Base-by-base conservation (phyloP, 2,113 vertebrate genomes). In the Hippocampus guttulatus region DNA sequence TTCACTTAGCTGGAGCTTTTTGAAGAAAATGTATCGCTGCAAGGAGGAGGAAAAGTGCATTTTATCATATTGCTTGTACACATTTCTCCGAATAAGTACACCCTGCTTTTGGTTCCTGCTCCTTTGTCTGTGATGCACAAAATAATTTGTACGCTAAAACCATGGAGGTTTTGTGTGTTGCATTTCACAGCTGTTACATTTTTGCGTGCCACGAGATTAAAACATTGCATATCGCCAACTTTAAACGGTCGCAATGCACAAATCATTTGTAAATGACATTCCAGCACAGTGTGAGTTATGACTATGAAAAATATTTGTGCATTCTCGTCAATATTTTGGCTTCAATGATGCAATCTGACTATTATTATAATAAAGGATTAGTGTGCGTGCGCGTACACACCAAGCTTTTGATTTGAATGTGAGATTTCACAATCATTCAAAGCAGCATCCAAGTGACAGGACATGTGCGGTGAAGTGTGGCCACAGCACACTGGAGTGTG, bases 1-100 rank as follows among this genome's bases (percentile, higher is more conserved):
- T 78, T 73, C 75, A 69, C 73, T 85, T 79, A 67, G 68, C 73
- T 64, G 72, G 79, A 85, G 58, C 25, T 61, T 61, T 61, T 85
- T 78, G 87, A 85, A 83, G 84, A 67, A 61, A 75, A 75, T 75
- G 51, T 55, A 23, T 55, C 1, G 52, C 18, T 9, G 66, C 62
- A 27, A 61, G 15, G 58, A 76, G 78, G 47, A 69, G 64, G 20
- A 51, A 75, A 38, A 51, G 66, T 47, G 43, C 43, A 47, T 65
- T 65, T 65, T 4, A 47, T 65, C n/a, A 47, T 47, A 65, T 65
- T 47, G 15, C 43, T 27, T 45, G 43, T 27, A 65, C n/a, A 49
- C 15, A 27, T 61, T 20, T 61, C 58, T 61, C 58, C 3, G 58
- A 61, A 61, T 61, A 61, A 61, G 58, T 33, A 61, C 58, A 20